Conservation (phyloP, 2,888 invertebrate genomes). For the Caenorhabditis imperialis region DNA sequence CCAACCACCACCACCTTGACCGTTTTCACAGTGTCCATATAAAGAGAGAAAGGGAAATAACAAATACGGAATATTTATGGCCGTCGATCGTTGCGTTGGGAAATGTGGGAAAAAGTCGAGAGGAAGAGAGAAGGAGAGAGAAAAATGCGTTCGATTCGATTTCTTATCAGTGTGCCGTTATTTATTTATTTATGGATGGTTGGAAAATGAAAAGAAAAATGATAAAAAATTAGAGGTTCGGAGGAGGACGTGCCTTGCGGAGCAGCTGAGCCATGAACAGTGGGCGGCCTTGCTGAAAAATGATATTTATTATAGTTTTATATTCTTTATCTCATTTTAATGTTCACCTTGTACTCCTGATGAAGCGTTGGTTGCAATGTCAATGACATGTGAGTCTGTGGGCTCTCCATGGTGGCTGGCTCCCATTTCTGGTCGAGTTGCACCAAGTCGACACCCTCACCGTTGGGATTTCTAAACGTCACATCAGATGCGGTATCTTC, state of each 20-base stretch:
- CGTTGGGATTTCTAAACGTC: constrained; percentile 55
- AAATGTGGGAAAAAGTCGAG: not conserved
- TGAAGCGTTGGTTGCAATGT: constrained; percentile 35
- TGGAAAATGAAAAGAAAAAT: constrained; percentile 13
- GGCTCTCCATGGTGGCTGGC: constrained; percentile 44
- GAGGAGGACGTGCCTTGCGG: constrained; percentile 14
- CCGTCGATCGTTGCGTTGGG: too few relatives aligned
- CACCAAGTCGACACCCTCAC: constrained; percentile 19
- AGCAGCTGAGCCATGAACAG: constrained; percentile 41
- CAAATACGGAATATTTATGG: too few relatives aligned
- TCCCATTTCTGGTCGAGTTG: constrained; percentile 37
- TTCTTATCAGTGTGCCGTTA: too few relatives aligned
- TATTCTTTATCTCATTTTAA: too few relatives aligned
- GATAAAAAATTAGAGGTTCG: constrained; percentile 23
- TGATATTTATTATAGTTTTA: too few relatives aligned
- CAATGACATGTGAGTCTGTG: constrained; percentile 45
- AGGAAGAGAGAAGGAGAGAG: constrained; percentile 2
- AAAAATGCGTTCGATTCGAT: too few relatives aligned
- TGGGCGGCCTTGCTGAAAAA: constrained; percentile 13
- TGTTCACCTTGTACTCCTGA: constrained; percentile 37
- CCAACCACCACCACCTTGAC: constrained; percentile 64
- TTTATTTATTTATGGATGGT: too few relatives aligned
- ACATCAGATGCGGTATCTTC: not conserved
- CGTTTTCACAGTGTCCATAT: constrained; percentile 53
- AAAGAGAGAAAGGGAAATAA: not conserved